A percentile compares a stretch with the other conserved stretches of the same genome.
Conservation (phyloP, 2,888 invertebrate species). For the Pachliopta kotzebuea region DNA sequence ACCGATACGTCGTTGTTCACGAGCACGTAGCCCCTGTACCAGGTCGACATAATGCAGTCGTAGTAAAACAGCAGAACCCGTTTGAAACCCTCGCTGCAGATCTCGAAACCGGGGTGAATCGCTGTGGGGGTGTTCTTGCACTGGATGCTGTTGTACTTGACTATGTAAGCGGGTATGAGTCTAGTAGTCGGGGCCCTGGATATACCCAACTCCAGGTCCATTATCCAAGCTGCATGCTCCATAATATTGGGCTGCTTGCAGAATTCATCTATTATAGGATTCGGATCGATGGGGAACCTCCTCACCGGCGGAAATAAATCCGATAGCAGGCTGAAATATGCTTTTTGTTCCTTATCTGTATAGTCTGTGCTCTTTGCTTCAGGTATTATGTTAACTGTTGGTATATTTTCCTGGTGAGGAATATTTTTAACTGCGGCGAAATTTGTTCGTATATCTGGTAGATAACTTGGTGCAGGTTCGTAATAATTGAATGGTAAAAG, state of each 20-base stretch:
- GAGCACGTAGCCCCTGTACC: conserved; percentile 55
- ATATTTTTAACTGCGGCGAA: not conserved
- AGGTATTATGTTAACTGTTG: not conserved
- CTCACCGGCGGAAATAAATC: conserved; percentile 55
- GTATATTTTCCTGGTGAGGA: not conserved
- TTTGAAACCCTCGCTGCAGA: conserved; percentile 52
- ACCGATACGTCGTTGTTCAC: conserved; percentile 52
- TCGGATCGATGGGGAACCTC: conserved; percentile 53
- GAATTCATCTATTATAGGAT: conserved; percentile 58
- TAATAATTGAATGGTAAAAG: conserved; percentile 10
- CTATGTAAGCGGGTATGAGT: conserved; percentile 54
- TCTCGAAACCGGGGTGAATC: conserved; percentile 61
- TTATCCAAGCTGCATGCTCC: conserved; percentile 50
- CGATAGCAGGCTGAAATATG: conserved; percentile 51
- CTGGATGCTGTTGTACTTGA: conserved; percentile 52
- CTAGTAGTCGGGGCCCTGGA: conserved; percentile 47
- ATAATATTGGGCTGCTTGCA: conserved; percentile 48
- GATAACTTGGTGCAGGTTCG: conserved; percentile 15
- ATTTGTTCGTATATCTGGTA: not conserved
- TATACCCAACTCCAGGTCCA: conserved; percentile 62
- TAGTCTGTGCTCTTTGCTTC: conserved; percentile 18
- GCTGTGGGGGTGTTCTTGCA: conserved; percentile 55
- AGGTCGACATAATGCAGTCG: conserved; percentile 52
- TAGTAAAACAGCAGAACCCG: conserved; percentile 53
- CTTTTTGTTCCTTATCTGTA: conserved; percentile 41